Evolutionary conservation across 2,888 invertebrate genomes (phyloP).

Genomic region (Sympetrum striolatum): DNA sequence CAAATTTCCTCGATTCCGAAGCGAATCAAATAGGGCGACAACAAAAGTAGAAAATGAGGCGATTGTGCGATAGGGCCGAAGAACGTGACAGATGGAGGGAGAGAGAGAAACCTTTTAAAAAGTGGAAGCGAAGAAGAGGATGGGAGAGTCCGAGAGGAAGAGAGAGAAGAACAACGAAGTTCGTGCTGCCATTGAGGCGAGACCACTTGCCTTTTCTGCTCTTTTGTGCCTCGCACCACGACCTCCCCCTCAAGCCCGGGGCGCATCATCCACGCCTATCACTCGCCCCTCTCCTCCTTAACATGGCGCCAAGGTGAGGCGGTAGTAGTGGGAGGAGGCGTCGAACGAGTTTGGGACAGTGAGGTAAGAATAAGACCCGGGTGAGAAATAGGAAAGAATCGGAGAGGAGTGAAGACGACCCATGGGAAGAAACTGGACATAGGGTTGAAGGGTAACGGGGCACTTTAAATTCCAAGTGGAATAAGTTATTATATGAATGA

Average conservation of each 20-base stretch:
- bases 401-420: background rate
- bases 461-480: no score
- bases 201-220: background rate
- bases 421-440: background rate
- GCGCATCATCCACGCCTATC: background rate
- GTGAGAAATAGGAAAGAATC: background rate
- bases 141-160: background rate
- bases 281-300: background rate
- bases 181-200: background rate
- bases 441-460: no score
- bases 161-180: background rate
- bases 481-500: no score
- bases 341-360: background rate
- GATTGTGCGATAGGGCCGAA: background rate
- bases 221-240: background rate
- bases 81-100: background rate
- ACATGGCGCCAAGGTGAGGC: background rate
- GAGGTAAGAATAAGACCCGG: background rate
- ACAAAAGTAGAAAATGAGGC: no score
- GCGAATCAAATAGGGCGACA: no score
- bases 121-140: background rate
- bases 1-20: no score
- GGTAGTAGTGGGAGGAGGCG: background rate
- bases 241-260: background rate
- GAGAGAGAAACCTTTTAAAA: background rate